A percentile compares a stretch with the other conserved stretches of the same genome.
These are phyloP conservation scores for Pasiphila rectangulata DNA, from an alignment of 2,888 invertebrate species.

Conservation along the genomic window DNA sequence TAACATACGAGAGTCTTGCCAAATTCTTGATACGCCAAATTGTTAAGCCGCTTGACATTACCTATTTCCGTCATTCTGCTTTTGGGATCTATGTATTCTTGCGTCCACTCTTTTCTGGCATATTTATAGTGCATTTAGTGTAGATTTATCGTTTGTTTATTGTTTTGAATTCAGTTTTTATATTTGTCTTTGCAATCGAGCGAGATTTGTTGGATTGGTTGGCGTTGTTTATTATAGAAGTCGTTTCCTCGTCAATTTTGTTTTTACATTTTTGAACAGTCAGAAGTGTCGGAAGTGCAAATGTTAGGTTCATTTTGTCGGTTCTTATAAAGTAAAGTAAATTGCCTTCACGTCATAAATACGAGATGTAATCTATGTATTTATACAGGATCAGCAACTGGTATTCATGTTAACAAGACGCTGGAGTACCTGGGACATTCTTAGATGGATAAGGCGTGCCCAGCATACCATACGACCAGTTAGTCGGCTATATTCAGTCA, in stretches of 20 bases:
- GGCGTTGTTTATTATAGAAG: slow-evolving; percentile 28
- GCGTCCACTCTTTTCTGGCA: slow-evolving; percentile 42
- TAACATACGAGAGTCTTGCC: slow-evolving; percentile 15
- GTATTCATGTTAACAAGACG: too few relatives aligned
- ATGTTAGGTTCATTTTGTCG: neutral
- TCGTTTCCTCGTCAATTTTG: slow-evolving; percentile 21
- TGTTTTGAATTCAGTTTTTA: slow-evolving; percentile 46
- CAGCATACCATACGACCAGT: too few relatives aligned
- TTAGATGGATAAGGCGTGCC: too few relatives aligned
- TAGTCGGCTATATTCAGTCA: too few relatives aligned
- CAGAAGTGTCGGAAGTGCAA: slow-evolving; percentile 15
- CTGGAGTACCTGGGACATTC: too few relatives aligned
- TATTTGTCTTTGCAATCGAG: slow-evolving; percentile 34
- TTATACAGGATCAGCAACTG: too few relatives aligned
- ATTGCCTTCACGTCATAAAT: too few relatives aligned
- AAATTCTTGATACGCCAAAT: slow-evolving; percentile 18
- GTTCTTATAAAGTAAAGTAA: neutral
- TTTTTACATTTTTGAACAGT: neutral
- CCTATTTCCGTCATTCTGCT: slow-evolving; percentile 32
- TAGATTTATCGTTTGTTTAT: slow-evolving; percentile 58
- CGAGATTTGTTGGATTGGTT: slow-evolving; percentile 34
- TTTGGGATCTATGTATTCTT: slow-evolving; percentile 25
- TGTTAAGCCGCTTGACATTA: slow-evolving; percentile 10
- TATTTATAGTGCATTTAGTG: slow-evolving; percentile 53
- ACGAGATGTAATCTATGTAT: too few relatives aligned